Base-by-base conservation (phyloP, 2,888 invertebrate species). In the Morpho deidamia region DNA sequence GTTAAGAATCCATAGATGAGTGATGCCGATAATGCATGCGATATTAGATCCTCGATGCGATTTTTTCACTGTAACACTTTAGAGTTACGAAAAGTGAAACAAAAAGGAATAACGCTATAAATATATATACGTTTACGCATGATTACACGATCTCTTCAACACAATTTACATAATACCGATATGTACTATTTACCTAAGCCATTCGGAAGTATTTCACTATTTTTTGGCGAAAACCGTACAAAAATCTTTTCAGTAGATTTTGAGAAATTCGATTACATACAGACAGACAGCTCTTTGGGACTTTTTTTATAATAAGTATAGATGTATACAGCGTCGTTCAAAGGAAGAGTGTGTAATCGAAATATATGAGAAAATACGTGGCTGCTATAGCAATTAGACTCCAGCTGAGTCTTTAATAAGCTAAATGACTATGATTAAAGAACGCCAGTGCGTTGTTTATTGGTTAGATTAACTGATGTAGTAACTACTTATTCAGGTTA, bases 1-100 rank as follows among this genome's bases (percentile, higher is more conserved):
- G 58, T 61, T 76, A 78, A 78, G n/a, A n/a, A n/a, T n/a, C n/a
- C n/a, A n/a, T 77, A 63, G 64, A 69, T 67, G 59, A 61, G 67
- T 53, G 55, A 62, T 56, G 59, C 40, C 56, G 60, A 58, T 58
- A 62, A 60, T 57, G 59, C 58, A 55, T 58, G 54, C 55, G 54
- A 50, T 49, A 35, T 38, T 14, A 49, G 48, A 52, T 49, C 11
- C 12, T 14, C 44, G 11, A 34, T 51, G 39, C 34, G 43, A 53
- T 53, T 43, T 47, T 48, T 40, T 11, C 39, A 44, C 39, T 14
- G n/a, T 44, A 44, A 43, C 47, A 47, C 38, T 23, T 48, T 44
- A 10, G 23, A 41, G 41, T 49, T 42, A 14, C 49, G 45, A 41
- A 44, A 51, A 51, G 2, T 41, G 11, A 46, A 14, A 42, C 42